Conservation (phyloP, 1,140 invertebrate genomes). For the Varroa destructor region DNA sequence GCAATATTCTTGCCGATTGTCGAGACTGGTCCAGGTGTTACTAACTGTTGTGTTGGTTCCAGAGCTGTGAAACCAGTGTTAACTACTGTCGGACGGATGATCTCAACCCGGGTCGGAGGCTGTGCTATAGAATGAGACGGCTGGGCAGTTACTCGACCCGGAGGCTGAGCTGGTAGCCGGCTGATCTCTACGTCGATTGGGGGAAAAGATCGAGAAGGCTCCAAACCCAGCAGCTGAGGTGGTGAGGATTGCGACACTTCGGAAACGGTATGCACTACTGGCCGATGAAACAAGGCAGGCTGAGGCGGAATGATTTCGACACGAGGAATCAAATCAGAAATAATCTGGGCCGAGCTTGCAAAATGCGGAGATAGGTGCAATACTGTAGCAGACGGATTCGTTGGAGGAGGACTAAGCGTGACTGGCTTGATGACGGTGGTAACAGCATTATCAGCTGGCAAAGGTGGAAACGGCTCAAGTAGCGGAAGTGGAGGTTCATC, state of each 20-base stretch:
- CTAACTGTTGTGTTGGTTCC: background rate
- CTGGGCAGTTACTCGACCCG: background rate
- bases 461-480: background rate
- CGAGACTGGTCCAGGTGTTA: background rate
- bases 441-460: background rate
- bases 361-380: too few species aligned
- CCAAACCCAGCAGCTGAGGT: too few species aligned
- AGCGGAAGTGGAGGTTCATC: background rate
- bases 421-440: background rate
- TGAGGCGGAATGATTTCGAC: too few species aligned
- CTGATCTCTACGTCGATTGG: background rate
- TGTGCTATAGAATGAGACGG: background rate
- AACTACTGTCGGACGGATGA: background rate
- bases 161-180: background rate
- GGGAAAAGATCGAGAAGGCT: too few species aligned
- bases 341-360: too few species aligned
- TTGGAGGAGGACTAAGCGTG: too few species aligned
- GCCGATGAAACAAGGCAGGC: too few species aligned
- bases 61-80: background rate
- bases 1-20: background rate
- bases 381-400: too few species aligned
- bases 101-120: background rate
- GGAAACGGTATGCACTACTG: too few species aligned
- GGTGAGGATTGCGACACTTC: too few species aligned
- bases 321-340: too few species aligned